phyloP scores from a whole-genome alignment of 2,113 vertebrate genomes.

The Phaetusa simplex region DNA sequence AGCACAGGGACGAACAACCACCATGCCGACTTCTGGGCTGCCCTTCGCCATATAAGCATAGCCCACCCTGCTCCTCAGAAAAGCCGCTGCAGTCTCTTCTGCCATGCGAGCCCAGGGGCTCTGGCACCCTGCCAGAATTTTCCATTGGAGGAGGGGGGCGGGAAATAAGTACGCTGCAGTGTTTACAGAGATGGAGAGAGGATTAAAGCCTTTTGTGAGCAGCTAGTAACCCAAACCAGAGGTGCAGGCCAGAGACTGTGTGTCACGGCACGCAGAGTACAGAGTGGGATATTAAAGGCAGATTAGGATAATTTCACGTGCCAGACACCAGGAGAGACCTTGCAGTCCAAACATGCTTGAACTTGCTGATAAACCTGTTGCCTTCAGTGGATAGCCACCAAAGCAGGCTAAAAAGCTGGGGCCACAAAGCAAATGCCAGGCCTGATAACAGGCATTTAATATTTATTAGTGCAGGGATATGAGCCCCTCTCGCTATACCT shows the following conservation, averaged over 20 bases:
- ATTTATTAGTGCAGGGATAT: constrained; percentile 38
- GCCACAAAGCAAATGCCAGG: not conserved
- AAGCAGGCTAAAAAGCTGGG: constrained; percentile 14
- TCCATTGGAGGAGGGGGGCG: not conserved
- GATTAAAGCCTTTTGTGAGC: constrained; percentile 15
- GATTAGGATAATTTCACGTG: constrained; percentile 21
- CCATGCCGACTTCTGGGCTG: not conserved
- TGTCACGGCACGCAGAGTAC: not conserved
- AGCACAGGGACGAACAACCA: not conserved
- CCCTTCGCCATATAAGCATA: not conserved
- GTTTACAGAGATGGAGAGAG: not conserved
- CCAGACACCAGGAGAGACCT: constrained; percentile 45
- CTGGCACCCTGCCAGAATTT: not conserved
- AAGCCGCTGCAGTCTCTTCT: not conserved
- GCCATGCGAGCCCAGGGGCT: not conserved
- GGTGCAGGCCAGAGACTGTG: not conserved
- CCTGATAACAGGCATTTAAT: constrained; percentile 53
- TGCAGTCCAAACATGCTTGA: constrained; percentile 55
- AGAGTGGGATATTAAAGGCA: constrained; percentile 5
- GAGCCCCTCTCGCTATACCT: not conserved
- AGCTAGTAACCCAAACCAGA: constrained; percentile 22
- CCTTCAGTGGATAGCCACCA: constrained; percentile 33
- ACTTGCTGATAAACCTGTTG: constrained; percentile 64
- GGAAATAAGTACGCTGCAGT: not conserved
- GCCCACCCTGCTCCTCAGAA: not conserved